Evolutionary conservation across 2,113 vertebrate genomes (phyloP), one percentile per base, ranked within the genome.

Genomic region (Peromyscus leucopus): DNA sequence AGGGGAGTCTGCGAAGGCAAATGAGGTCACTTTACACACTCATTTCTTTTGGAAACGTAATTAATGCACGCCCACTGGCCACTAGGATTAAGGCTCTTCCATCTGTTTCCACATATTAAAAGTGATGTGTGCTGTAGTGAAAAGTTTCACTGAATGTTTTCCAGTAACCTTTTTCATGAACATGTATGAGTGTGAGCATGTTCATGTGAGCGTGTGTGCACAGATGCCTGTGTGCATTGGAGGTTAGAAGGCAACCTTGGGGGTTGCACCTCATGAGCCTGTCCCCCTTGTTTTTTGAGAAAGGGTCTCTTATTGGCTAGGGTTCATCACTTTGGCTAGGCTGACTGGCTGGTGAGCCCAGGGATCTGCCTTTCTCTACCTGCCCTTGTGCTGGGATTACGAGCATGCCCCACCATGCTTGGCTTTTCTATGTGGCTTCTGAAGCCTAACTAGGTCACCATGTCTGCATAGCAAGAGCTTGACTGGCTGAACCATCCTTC

Each of bases 1-100:
- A 46, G 36, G 75, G 85, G 46, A 19, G 51, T 74, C 87, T 89
- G 87, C 48, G 82, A 78, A 91, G 83, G 31, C 74, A 96, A 95
- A 75, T 55, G 51, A 85, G 93, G 91, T 51, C 84, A 48, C 48
- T 86, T 57, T 82, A 8, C 71, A 94, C 91, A 63, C 16, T 36
- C 39, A 95, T 28, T 76, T 22, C 55, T 84, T 93, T 21, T 57
- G 80, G 59, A 90, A 96, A 78, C 74, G 55, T 24, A 16, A 79
- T 79, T n/a, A 51, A 74, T 67, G 36, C 7, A 72, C 13, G 33
- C 51, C 57, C 59, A 83, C 48, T 83, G 88, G 33, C 28, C 57
- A 65, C 48, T 83, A 67, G 39, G 51, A 78, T 92, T 83, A 71
- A 86, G 12, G 22, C 3, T 42, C n/a, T 76, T 83, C 67, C 15